Evolutionary conservation across 2,797 vertebrate species (phyloP), one percentile per base, ranked within the genome.

Genomic region (Vireo griseus): DNA sequence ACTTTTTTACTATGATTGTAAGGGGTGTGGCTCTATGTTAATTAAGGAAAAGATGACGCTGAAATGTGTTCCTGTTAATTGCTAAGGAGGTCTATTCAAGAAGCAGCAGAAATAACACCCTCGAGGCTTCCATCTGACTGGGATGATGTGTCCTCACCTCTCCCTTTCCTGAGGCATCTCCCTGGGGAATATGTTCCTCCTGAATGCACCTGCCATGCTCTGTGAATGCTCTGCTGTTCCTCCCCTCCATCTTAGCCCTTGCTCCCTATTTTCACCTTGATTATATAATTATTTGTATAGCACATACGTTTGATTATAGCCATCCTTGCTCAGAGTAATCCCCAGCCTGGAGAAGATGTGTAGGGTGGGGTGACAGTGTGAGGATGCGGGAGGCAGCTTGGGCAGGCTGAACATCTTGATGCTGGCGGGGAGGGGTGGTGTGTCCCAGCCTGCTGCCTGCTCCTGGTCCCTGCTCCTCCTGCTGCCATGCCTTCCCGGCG

Each of bases 401-500:
- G 71, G 67, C 86, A 86, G 86, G 48, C 57, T 40, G 82, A 86
- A 28, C 16, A 51, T 54, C 55, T 28, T 67, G 61, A 4, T 73
- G 81, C 75, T 90, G 78, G 81, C 4, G 3, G 51, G 40, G 69
- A 75, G 74, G 50, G 54, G 62, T 63, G 87, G 19, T 81, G 19
- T 81, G 81, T 89, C 94, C 87, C 93, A 76, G 55, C 68, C 85
- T 73, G 87, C 77, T 86, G 79, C 72, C 75, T 7, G 25, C 69
- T 45, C 69, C 58, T 4, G 3, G 4, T 52, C 73, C 14, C 77
- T 19, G 26, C 87, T 47, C 57, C 9, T 20, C 33, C 92, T 75
- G 68, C 78, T 3, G 3, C 81, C 16, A 0, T 0, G 28, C 10
- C 1, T 33, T 76, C 4, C 0, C 0, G 0, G 86, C 3, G 14